Base-by-base conservation (phyloP, 2,113 vertebrate genomes). In the Zosterops pallidus region DNA sequence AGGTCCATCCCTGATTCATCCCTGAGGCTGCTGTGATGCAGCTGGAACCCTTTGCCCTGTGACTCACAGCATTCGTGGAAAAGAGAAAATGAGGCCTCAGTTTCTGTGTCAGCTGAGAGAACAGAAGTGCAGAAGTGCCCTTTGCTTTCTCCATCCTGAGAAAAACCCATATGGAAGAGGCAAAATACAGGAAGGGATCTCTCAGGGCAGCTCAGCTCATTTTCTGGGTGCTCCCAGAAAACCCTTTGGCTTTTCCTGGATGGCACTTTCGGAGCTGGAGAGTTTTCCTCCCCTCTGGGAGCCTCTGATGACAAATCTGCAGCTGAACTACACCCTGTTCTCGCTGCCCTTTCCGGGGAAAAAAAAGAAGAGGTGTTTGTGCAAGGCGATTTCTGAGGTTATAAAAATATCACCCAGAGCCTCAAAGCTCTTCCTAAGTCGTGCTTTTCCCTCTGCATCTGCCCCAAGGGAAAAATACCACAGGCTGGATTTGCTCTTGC, bases 181-280 rank as follows among this genome's bases (percentile, higher is more conserved):
- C 52, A 16, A 1, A 6, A 31, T 35, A 22, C 1, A 6, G 24
- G 41, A 31, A 64, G 4, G 25, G 42, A 31, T 53, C 47, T n/a
- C 63, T 63, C 4, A 0, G 42, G 35, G n/a, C 2, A 3, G 11
- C 31, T 60, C 2, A 1, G 49, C 14, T 81, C 2, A 0, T 68
- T 29, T 47, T 12, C 9, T 42, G 72, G 33, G 9, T 21, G 47
- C 37, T 64, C 56, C 24, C 0, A 0, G 6, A 59, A 83, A 72
- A 18, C 19, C 41, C 28, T 24, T 46, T 50, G 49, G 52, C 21
- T 91, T 76, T 76, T 72, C 2, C 26, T 47, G 47, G 24, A 8
- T 11, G n/a, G 20, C 4, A 3, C 4, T 24, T 78, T 65, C 25
- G 47, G 77, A 82, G 57, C 17, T 55, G 59, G 23, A 69, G 79